A percentile compares a stretch with the other conserved stretches of the same genome.
These are phyloP conservation scores for Apocheima hispidaria DNA, from an alignment of 2,888 invertebrate genomes.

Conservation along the genomic window DNA sequence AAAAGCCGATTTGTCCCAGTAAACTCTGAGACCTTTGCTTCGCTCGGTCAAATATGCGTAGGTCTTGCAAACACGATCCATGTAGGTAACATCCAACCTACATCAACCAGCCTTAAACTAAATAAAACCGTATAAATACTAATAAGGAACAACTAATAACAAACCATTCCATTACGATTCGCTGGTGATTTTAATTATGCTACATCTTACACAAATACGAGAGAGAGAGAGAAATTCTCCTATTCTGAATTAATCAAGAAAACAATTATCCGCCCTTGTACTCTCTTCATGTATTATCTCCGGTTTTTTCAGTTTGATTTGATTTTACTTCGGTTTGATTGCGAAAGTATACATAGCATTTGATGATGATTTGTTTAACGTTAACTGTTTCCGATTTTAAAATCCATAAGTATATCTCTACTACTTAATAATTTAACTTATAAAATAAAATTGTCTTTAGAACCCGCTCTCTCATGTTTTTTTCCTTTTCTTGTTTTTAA, in stretches of 20 bases:
- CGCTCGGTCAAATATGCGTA: too few relatives aligned
- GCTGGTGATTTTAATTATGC: slow-evolving; percentile 40
- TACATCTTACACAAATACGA: slow-evolving; percentile 40
- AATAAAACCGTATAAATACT: background rate
- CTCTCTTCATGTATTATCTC: slow-evolving; percentile 62
- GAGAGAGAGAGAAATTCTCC: slow-evolving; percentile 20
- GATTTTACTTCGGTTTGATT: slow-evolving; percentile 33
- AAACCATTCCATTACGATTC: slow-evolving; percentile 8
- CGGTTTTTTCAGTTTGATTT: slow-evolving; percentile 31
- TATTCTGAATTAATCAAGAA: slow-evolving; percentile 72
- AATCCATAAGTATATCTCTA: too few relatives aligned
- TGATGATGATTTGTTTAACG: background rate
- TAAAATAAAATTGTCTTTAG: too few relatives aligned
- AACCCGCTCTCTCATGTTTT: too few relatives aligned
- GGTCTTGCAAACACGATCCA: too few relatives aligned
- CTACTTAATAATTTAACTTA: too few relatives aligned
- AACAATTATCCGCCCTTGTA: slow-evolving; percentile 73
- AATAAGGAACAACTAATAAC: background rate
- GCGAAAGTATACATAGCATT: background rate
- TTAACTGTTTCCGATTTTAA: too few relatives aligned
- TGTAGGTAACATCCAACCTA: too few relatives aligned
- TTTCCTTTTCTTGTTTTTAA: too few relatives aligned
- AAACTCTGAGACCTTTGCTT: too few relatives aligned
- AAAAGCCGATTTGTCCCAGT: too few relatives aligned
- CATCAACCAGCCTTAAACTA: too few relatives aligned